phyloP scores from a whole-genome alignment of 2,797 vertebrate genomes.

The Caiman crocodilus region DNA sequence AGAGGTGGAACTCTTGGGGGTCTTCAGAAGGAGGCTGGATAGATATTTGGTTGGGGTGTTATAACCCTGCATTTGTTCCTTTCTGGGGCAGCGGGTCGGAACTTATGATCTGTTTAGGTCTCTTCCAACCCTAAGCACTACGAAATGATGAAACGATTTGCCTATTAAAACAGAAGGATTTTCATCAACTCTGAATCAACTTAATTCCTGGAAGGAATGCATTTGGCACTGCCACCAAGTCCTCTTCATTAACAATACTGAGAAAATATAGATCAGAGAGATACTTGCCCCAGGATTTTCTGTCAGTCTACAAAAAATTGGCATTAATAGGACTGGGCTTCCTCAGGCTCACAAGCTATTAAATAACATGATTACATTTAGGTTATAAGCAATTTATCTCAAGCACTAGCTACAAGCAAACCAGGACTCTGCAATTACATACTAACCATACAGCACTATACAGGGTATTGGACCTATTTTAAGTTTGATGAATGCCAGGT shows the following conservation, averaged over 20 bases:
- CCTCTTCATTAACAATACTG: not conserved
- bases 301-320: not conserved
- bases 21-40: too few species aligned
- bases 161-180: not conserved
- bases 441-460: not conserved
- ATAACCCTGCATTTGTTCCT: too few species aligned
- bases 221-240: not conserved
- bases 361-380: not conserved
- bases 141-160: too few species aligned
- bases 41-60: too few species aligned
- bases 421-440: not conserved
- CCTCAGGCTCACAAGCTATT: not conserved
- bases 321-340: not conserved
- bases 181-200: not conserved
- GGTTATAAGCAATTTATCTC: too few species aligned
- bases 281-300: not conserved
- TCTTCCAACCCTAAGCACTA: too few species aligned
- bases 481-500: not conserved
- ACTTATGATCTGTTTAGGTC: too few species aligned
- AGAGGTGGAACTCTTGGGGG: too few species aligned
- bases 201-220: not conserved
- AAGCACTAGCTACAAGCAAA: not conserved
- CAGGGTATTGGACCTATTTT: not conserved
- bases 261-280: not conserved
- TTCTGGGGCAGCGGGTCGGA: too few species aligned